A percentile compares a stretch with the other conserved stretches of the same genome.
phyloP scores from a whole-genome alignment of 2,888 invertebrate species.

The Philereme transversata region DNA sequence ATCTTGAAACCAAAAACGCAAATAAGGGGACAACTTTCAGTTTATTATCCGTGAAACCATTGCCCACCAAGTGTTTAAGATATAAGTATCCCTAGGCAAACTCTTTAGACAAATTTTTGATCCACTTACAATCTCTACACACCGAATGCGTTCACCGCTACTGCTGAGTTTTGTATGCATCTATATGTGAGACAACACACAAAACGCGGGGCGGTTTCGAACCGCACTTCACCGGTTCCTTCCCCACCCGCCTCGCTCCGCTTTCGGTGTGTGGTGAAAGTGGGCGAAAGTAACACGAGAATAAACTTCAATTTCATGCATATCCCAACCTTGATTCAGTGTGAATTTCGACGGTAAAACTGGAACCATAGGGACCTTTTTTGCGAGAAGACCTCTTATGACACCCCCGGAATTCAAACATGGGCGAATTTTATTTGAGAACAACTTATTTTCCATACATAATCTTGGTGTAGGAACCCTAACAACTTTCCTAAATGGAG shows the following conservation, averaged over 20 bases:
- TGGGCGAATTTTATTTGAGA: slow-evolving; percentile 58
- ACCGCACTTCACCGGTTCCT: no score
- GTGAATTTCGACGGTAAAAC: slow-evolving; percentile 82
- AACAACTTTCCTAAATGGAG: slow-evolving; percentile 68
- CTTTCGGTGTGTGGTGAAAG: no score
- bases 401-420: slow-evolving; percentile 53
- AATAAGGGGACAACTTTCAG: slow-evolving; percentile 45
- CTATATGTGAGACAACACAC: no score
- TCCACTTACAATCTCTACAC: no score
- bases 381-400: slow-evolving; percentile 74
- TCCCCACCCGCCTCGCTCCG: no score
- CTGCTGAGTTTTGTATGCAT: no score
- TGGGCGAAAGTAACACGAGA: no score
- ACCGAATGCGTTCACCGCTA: no score
- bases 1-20: slow-evolving; percentile 43
- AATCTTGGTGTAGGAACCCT: slow-evolving; percentile 66
- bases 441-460: slow-evolving; percentile 64
- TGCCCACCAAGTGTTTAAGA: no score
- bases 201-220: no score
- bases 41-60: slow-evolving; percentile 27
- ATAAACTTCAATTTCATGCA: slow-evolving; percentile 28
- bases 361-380: slow-evolving; percentile 76
- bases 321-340: slow-evolving; percentile 76
- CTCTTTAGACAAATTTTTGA: no score
- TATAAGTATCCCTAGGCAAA: no score